Percentiles rank a stretch among this genome's conserved stretches.
Evolutionary conservation across 37 sponge, comb jelly and placozoan species (phyloP).

Genomic region (Diacarnus erythraeanus): DNA sequence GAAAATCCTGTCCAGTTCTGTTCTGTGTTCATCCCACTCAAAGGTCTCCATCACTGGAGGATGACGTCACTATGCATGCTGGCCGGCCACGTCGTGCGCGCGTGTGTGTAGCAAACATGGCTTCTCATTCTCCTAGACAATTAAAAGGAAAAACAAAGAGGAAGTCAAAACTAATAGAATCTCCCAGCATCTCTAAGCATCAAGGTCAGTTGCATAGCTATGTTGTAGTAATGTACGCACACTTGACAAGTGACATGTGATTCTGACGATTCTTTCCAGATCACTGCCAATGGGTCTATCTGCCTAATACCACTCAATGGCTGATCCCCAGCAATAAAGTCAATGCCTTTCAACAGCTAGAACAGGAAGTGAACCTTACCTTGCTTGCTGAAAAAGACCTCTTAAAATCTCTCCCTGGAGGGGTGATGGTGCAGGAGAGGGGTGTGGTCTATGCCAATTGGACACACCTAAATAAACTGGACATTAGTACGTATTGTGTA

Average conservation of each 20-base stretch:
- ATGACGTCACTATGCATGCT: not conserved
- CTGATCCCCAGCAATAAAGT: slow-evolving; percentile 5
- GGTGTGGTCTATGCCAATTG: not conserved
- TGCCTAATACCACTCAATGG: not conserved
- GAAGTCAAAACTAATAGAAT: not conserved
- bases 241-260: no score
- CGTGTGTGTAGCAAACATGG: not conserved
- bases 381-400: not conserved
- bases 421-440: not conserved
- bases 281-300: not conserved
- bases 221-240: not conserved
- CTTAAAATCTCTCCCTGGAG: not conserved
- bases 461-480: not conserved
- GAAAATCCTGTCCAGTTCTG: slow-evolving; percentile 68
- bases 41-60: slow-evolving; percentile 9
- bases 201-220: not conserved
- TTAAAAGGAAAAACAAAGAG: not conserved
- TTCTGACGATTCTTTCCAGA: not conserved
- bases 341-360: not conserved
- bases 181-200: not conserved
- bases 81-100: not conserved
- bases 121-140: not conserved
- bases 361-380: not conserved
- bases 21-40: slow-evolving; percentile 52
- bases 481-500: not conserved